These are phyloP conservation scores for Ypsolopha scabrella DNA, from an alignment of 2,888 invertebrate species.

Conservation along the genomic window DNA sequence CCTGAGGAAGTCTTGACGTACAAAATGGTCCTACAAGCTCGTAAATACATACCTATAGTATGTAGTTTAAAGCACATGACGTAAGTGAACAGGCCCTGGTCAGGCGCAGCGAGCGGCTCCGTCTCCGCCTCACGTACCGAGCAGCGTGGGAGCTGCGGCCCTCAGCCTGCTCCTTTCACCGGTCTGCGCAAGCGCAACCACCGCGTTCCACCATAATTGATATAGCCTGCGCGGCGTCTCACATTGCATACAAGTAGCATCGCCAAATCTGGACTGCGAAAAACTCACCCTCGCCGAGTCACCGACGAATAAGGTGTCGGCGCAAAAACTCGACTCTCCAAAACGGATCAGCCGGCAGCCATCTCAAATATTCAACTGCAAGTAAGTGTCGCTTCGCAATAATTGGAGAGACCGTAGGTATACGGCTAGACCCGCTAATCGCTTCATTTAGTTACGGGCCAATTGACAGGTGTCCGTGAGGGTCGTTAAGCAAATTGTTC, in stretches of 20 bases:
- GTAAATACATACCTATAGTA: no score
- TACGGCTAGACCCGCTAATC: conserved; percentile 23
- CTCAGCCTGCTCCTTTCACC: no score
- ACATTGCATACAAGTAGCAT: conserved; percentile 7
- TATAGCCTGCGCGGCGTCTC: conserved; percentile 20
- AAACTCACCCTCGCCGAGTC: conserved; percentile 7
- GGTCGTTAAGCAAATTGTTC: no score
- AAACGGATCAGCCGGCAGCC: conserved; percentile 15
- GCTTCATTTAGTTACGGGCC: conserved; percentile 27
- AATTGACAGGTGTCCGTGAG: no score
- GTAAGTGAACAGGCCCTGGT: no score
- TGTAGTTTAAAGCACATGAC: no score
- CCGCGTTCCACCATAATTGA: conserved; percentile 46
- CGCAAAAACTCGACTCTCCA: conserved; percentile 35
- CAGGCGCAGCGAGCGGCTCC: no score
- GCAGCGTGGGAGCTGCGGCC: no score
- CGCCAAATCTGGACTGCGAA: conserved; percentile 7
- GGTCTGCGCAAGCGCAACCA: conserved; percentile 12
- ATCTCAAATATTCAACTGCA: conserved; percentile 15
- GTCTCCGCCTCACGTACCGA: no score
- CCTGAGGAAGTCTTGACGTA: no score
- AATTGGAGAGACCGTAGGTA: conserved; percentile 10
- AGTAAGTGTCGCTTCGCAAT: conserved; percentile 34
- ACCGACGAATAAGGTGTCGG: conserved; percentile 30
- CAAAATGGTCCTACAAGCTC: no score